phyloP scores from a whole-genome alignment of 2,888 invertebrate species.

The Tubulanus polymorphus region DNA sequence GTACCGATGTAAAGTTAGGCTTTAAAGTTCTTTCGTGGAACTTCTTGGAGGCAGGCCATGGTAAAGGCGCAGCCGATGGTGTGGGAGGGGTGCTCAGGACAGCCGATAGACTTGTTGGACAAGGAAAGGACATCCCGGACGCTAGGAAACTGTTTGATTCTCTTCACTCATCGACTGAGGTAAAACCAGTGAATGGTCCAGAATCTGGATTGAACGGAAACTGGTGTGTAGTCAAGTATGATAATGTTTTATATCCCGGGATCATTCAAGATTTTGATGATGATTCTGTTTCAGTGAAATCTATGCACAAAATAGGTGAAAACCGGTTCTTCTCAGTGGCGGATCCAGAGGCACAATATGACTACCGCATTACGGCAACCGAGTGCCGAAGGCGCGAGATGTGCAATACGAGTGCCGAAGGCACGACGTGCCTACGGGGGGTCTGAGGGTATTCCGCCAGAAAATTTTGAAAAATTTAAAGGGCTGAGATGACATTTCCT shows the following conservation, averaged over 20 bases:
- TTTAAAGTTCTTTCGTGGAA: conserved; percentile 32
- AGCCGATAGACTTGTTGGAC: conserved; percentile 24
- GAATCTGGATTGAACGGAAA: too few species aligned
- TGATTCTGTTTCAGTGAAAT: background rate
- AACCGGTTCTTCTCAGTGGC: too few species aligned
- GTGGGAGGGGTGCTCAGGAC: conserved; percentile 36
- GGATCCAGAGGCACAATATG: too few species aligned
- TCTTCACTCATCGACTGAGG: too few species aligned
- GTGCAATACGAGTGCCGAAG: too few species aligned
- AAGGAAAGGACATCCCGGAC: conserved; percentile 14
- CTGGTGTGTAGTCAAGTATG: background rate
- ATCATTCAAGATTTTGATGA: background rate
- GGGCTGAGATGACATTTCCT: too few species aligned
- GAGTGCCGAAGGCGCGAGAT: too few species aligned
- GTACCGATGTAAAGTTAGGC: conserved; percentile 36
- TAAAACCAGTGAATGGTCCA: too few species aligned
- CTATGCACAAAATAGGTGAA: background rate
- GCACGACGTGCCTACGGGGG: too few species aligned
- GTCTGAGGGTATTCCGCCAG: too few species aligned
- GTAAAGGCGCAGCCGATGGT: conserved; percentile 43
- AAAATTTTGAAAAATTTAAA: too few species aligned
- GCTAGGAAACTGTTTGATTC: conserved; percentile 5
- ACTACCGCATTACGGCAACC: too few species aligned
- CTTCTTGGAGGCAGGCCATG: conserved; percentile 43
- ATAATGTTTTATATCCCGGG: background rate